A percentile compares a stretch with the other conserved stretches of the same genome.
Evolutionary conservation across 2,113 vertebrate genomes (phyloP).

Genomic region (Pygoscelis antarcticus): DNA sequence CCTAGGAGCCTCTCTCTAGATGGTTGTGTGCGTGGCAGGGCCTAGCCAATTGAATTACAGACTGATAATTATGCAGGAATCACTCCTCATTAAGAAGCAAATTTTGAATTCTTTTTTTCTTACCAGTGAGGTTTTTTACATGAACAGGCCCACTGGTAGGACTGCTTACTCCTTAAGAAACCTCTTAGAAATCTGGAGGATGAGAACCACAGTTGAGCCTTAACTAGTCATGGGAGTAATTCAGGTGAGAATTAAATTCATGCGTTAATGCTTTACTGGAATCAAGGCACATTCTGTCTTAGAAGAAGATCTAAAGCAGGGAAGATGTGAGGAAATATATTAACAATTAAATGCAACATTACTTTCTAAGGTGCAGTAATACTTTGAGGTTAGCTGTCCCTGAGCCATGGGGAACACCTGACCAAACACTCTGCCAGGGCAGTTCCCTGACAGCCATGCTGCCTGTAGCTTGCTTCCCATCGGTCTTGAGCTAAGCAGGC

Average conservation of each 20-base stretch:
- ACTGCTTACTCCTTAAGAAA: neutral
- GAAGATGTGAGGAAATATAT: neutral
- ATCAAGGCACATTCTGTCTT: neutral
- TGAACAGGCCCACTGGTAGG: neutral
- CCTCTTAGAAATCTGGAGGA: neutral
- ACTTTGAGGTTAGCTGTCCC: neutral
- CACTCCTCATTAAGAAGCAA: neutral
- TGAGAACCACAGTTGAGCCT: neutral
- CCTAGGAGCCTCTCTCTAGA: neutral
- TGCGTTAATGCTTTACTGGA: neutral
- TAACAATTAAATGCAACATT: neutral
- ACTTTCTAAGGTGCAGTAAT: neutral
- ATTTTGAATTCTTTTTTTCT: neutral
- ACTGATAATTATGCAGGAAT: neutral
- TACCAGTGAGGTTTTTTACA: neutral
- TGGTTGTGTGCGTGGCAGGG: neutral
- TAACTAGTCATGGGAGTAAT: neutral
- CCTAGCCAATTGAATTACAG: neutral
- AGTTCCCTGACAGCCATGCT: neutral
- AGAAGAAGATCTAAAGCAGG: neutral
- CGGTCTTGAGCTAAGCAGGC: neutral
- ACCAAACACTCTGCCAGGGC: neutral
- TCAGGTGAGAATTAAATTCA: neutral
- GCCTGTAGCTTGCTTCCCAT: neutral
- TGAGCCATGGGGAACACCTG: neutral